A percentile compares a stretch with the other conserved stretches of the same genome.
Evolutionary conservation across 1,140 invertebrate species (phyloP).

Genomic region (Euglossa dilemma): DNA sequence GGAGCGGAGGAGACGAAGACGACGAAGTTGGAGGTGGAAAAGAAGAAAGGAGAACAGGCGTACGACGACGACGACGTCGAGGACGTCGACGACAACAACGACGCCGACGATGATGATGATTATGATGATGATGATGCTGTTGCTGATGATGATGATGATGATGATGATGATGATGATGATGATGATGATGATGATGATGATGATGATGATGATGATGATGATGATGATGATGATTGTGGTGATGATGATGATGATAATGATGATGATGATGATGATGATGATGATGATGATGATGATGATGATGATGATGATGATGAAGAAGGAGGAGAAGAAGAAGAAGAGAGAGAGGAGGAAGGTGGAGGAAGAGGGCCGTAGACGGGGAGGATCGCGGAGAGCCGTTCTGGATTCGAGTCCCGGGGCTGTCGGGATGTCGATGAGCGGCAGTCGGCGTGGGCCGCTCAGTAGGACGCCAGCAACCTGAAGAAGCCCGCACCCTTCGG

Average conservation of each 20-base stretch:
- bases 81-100: constrained; percentile 4
- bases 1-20: constrained; percentile 11
- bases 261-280: constrained; percentile 2
- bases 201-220: neutral
- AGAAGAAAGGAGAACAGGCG: constrained; percentile 34
- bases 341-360: constrained; percentile 27
- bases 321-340: neutral
- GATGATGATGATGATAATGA: neutral
- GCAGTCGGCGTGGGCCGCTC: constrained; percentile 80
- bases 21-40: constrained; percentile 16
- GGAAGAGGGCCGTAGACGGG: constrained; percentile 39
- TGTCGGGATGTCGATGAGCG: constrained; percentile 78
- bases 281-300: neutral
- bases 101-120: neutral
- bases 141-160: neutral
- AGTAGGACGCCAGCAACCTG: constrained; percentile 81
- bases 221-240: neutral
- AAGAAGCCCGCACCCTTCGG: constrained; percentile 80
- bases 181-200: neutral
- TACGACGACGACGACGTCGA: constrained; percentile 4
- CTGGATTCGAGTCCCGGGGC: constrained; percentile 74
- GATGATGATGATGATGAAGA: constrained; percentile 16
- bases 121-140: neutral
- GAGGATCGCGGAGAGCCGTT: constrained; percentile 62
- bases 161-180: neutral